Conservation (phyloP, 2,113 vertebrate genomes). For the Platysteira castanea region DNA sequence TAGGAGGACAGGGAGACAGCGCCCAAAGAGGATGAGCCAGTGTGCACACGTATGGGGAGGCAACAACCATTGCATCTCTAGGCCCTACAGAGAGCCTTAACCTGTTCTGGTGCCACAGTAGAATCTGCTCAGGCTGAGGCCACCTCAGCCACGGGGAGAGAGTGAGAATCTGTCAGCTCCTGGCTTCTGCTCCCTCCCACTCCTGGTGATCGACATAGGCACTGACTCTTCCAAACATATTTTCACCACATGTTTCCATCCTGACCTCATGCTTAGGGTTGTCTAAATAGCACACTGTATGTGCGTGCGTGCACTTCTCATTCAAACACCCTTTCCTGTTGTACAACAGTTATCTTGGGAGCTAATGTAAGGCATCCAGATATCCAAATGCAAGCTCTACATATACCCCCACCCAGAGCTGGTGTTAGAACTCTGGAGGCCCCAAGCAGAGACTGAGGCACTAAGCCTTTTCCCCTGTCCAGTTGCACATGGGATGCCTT, state of each 20-base stretch:
- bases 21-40: background rate
- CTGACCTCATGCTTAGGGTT: constrained; percentile 59
- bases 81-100: background rate
- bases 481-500: rapidly evolving
- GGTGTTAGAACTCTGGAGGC: background rate
- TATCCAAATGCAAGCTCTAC: background rate
- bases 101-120: background rate
- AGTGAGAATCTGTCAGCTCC: constrained; percentile 39
- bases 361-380: constrained; percentile 2
- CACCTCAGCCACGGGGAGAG: background rate
- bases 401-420: background rate
- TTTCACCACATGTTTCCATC: constrained; percentile 69
- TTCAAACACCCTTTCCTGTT: constrained; percentile 51
- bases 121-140: constrained; percentile 1
- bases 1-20: background rate
- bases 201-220: constrained; percentile 31
- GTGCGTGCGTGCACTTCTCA: constrained; percentile 37
- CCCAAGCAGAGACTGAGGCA: background rate
- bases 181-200: constrained; percentile 39
- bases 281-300: constrained; percentile 50
- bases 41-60: background rate
- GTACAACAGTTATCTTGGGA: constrained; percentile 52
- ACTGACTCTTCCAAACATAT: constrained; percentile 65
- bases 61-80: background rate
- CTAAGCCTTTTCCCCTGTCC: background rate